phyloP scores from a whole-genome alignment of 30 jellyfish, hydroid and myxozoan genomes.

The Mastigias papua region DNA sequence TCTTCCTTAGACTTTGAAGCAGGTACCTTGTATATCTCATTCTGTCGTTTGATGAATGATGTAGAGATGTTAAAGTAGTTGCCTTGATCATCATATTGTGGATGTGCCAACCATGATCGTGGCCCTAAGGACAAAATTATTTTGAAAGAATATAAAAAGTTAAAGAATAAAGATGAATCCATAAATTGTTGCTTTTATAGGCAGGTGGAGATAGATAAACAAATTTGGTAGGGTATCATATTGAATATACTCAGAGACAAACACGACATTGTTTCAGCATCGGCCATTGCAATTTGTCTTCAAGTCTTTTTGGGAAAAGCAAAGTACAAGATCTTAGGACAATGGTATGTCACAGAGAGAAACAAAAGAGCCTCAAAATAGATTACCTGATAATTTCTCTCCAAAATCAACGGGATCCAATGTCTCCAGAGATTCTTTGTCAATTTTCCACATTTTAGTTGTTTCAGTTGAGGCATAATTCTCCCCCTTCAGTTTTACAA shows the following conservation, averaged over 20 bases:
- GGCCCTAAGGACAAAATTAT: conserved; percentile 34
- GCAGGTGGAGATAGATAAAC: no score
- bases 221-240: no score
- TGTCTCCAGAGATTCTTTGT: conserved; percentile 55
- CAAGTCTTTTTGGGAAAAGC: not conserved
- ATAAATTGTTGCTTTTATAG: no score
- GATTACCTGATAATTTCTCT: conserved; percentile 15
- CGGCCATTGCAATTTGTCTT: no score
- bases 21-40: conserved; percentile 66
- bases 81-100: conserved; percentile 68
- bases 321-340: not conserved
- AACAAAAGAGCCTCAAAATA: not conserved
- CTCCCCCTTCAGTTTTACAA: conserved; percentile 63
- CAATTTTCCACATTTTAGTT: conserved; percentile 50
- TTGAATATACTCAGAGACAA: no score
- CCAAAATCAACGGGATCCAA: conserved; percentile 38
- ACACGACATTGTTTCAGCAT: no score
- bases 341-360: not conserved
- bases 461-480: conserved; percentile 73
- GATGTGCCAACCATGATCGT: conserved; percentile 79
- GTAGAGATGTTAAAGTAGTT: conserved; percentile 62
- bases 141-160: no score
- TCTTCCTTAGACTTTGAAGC: conserved; percentile 8
- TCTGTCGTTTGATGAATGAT: conserved; percentile 14
- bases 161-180: no score